Evolutionary conservation across 2,888 invertebrate species (phyloP), one percentile per base, ranked within the genome.

Genomic region (Cheilosia scutellata): DNA sequence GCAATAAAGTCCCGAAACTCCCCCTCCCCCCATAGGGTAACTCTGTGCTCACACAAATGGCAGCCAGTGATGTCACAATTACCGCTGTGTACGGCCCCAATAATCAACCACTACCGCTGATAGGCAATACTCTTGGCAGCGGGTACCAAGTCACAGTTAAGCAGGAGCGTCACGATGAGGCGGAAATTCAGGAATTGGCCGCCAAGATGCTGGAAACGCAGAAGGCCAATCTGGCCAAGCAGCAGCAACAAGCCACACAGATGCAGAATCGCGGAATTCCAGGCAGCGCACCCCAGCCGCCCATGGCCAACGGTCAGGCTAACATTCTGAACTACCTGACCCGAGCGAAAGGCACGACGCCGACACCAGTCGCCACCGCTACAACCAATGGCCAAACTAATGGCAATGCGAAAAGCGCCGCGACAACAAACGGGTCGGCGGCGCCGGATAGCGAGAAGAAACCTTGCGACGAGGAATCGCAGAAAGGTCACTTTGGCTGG

Each of bases 401-500:
- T 60, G 77, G 65, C 7, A 77, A 16, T 29, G 51, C 55, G 11
- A 71, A 71, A 47, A 60, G 16, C 40, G 11, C 40, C 16, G 27
- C 60, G 13, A 71, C 71, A 16, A 70, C 55, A 20, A 72, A 72
- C 7, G 72, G 63, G 9, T 16, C 90, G 4, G 92, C 93, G 16
- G 80, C 88, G 55, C 88, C 76, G 47, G 87, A 88, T 20, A 89
- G 89, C 3, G 90, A 90, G 72, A 90, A 91, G 70, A 87, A 89
- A 2, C 92, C 92, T 2, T 91, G 92, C 5, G 96, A 96, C 90
- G 96, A 96, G 89, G 95, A 96, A 87, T 96, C 96, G 79, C 95
- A 95, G 91, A 95, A 95, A 89, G 96, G 96, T 49, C 95, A 96
- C 90, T 98, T 98, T 92, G 98, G 98, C 68, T 98, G 98, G 98